Evolutionary conservation across 1,140 invertebrate species (phyloP), one percentile per base, ranked within the genome.

Genomic region (Aethina tumida): DNA sequence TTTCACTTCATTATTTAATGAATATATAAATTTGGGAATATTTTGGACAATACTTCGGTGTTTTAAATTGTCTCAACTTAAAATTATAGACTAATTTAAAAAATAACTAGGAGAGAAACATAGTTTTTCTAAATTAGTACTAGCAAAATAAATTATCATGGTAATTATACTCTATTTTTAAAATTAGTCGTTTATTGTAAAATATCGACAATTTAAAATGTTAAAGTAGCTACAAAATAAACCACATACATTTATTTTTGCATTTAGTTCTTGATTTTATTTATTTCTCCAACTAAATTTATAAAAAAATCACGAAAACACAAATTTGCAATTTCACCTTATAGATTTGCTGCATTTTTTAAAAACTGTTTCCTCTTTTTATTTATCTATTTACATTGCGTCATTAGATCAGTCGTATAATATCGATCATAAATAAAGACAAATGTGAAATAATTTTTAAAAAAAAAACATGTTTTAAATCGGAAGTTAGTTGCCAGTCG

Each of bases 401-500:
- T 45, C 43, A 41, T 55, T 44, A 48, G 56, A 58, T 58, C 54
- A 58, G 54, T 58, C 56, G 56, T 53, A 42, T 28, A 36, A 41
- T 22, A 21, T 41, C 31, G 35, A 35, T 29, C 30, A 19, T 39
- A 29, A 13, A 24, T 7, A 15, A 35, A 45, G 27, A 40, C 29
- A 43, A 46, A 27, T 24, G 37, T 34, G 27, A 35, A 17, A 33
- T 26, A 46, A 41, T 39, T 44, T 39, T 35, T 52, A 51, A n/a
- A 7, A 15, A 34, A 33, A 41, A 29, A 12, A 31, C 55, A 58
- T 60, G 41, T n/a, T n/a, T n/a, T n/a, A n/a, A 53, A 48, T 52
- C 47, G 50, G 47, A 58, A 59, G 66, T 71, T 70, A 70, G 68
- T 71, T 70, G 69, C 67, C 67, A 65, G 65, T 61, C 64, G 67